Base-by-base conservation (phyloP, 2,113 vertebrate species). In the Tapirus terrestris region DNA sequence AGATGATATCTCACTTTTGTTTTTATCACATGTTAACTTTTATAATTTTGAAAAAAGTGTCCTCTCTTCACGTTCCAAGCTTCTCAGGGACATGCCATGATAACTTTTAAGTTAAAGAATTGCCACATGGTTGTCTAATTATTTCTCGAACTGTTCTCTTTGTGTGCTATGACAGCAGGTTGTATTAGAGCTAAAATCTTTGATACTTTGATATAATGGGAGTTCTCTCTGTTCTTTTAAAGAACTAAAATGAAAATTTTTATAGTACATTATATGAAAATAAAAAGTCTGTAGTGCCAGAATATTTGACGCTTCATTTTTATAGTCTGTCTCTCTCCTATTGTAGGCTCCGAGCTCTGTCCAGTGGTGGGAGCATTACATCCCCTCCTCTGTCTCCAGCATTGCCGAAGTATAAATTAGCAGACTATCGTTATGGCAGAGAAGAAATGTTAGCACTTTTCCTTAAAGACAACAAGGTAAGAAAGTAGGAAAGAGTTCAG, bases 401-500 rank as follows among this genome's bases (percentile, higher is more conserved):
- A 75, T 99, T 99, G 99, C 99, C 99, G 98, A 99, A 99, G 99
- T 99, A 99, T 99, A 99, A 99, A 98, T 99, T 99, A 98, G 99
- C 99, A 99, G 99, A 99, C 98, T 99, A 99, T 98, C 99, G 99
- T 97, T 99, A 99, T 36, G 99, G 99, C 97, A 99, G 99, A 99
- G 99, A 99, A 99, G 99, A 99, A 99, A 99, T 99, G 99, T 98
- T 99, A 99, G 99, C 99, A 99, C 99, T 99, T 99, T 99, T 99
- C 98, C 98, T 99, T 99, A 99, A 99, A 99, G 99, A 99, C 98
- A 99, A 99, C 98, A 99, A 99, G 99, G 99, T 99, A 98, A 98
- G 99, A 87, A 91, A 83, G 17, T 80, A 73, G 88, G 48, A 77
- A 83, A 36, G 33, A 77, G 3, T 70, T 91, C 29, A 82, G 14